Percentiles rank a stretch among this genome's conserved stretches.
Evolutionary conservation across 1,140 invertebrate genomes (phyloP).

Genomic region (Hycleus phaleratus): DNA sequence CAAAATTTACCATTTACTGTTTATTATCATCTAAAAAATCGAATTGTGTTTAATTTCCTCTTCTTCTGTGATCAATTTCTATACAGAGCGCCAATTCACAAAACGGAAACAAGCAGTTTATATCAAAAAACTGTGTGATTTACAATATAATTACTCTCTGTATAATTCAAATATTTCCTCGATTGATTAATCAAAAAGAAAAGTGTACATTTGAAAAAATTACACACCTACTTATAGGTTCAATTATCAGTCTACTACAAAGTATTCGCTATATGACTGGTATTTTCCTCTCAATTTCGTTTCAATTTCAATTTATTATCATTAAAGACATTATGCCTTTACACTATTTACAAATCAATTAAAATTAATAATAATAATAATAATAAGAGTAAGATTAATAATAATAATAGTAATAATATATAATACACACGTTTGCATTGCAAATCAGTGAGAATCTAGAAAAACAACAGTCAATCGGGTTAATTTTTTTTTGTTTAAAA

Average conservation of each 20-base stretch:
- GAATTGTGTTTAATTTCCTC: background rate
- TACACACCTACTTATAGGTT: slow-evolving; percentile 34
- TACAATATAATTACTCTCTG: too few species aligned
- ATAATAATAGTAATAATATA: slow-evolving; percentile 28
- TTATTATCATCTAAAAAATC: background rate
- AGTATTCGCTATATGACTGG: slow-evolving; percentile 28
- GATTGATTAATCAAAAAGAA: slow-evolving; percentile 19
- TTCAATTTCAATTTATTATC: too few species aligned
- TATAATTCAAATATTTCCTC: too few species aligned
- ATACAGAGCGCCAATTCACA: too few species aligned
- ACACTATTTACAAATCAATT: slow-evolving; percentile 41
- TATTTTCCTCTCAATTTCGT: background rate
- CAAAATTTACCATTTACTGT: background rate
- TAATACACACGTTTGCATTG: slow-evolving; percentile 28
- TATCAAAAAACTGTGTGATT: too few species aligned
- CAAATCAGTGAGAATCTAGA: slow-evolving; percentile 29
- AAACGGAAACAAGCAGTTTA: too few species aligned
- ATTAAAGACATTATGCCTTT: slow-evolving; percentile 37
- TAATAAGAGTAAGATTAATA: background rate
- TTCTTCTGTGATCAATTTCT: background rate
- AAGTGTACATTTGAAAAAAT: slow-evolving; percentile 36
- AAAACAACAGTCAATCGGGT: slow-evolving; percentile 24
- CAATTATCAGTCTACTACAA: slow-evolving; percentile 41
- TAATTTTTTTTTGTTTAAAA: background rate
- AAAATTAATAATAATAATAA: background rate